Percentiles rank a stretch among this genome's conserved stretches.
phyloP scores from a whole-genome alignment of 64 coral and sea anemone genomes.

The Orbicella faveolata region DNA sequence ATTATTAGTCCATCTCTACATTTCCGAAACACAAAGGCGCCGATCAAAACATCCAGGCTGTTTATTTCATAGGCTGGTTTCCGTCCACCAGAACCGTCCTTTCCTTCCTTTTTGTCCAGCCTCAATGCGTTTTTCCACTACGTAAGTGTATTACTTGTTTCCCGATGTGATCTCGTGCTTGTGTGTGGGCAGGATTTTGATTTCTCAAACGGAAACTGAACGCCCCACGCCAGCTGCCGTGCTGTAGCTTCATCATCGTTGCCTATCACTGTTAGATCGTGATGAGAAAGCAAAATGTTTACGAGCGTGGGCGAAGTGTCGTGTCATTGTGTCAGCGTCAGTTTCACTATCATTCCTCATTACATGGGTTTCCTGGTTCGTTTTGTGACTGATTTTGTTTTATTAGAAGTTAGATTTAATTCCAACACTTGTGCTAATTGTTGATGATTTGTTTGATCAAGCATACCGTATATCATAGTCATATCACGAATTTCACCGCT shows the following conservation, averaged over 20 bases:
- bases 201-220: conserved; percentile 5
- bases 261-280: not conserved
- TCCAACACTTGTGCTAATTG: not conserved
- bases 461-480: not conserved
- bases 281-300: not conserved
- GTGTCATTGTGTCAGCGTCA: not conserved
- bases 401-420: not conserved
- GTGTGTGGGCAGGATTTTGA: not conserved
- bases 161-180: not conserved
- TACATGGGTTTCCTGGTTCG: not conserved
- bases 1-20: too few species aligned
- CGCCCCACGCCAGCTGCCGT: not conserved
- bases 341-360: not conserved
- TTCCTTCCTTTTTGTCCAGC: not conserved
- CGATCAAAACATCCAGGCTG: not conserved
- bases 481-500: not conserved
- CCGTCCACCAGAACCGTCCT: not conserved
- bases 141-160: not conserved
- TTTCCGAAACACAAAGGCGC: not conserved
- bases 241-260: not conserved
- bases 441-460: not conserved
- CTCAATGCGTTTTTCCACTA: not conserved
- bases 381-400: not conserved
- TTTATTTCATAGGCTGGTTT: not conserved
- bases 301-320: not conserved